phyloP scores from a whole-genome alignment of 2,888 invertebrate species.

The Ectemnius lituratus region DNA sequence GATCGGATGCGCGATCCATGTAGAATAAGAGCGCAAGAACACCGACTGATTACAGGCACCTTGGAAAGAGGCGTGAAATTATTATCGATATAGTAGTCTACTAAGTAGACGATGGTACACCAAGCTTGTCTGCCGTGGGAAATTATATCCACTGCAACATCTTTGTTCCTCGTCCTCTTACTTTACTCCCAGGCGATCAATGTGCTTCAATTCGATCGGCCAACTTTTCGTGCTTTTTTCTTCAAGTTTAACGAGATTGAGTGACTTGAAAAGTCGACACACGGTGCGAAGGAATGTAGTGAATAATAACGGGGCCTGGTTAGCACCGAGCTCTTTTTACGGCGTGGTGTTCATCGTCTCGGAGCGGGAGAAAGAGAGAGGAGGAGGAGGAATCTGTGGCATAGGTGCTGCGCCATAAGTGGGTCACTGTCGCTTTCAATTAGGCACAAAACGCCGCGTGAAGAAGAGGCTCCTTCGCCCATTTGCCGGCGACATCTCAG shows the following conservation, averaged over 20 bases:
- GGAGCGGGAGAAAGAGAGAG: background rate
- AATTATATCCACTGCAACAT: background rate
- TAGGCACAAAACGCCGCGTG: conserved; percentile 60
- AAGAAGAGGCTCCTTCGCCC: conserved; percentile 61
- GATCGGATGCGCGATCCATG: background rate
- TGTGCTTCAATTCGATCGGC: background rate
- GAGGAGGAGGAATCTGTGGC: conserved; percentile 52
- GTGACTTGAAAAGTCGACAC: conserved; percentile 7
- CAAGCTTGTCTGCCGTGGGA: background rate
- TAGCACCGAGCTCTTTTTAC: conserved; percentile 26
- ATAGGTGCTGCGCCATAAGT: conserved; percentile 61
- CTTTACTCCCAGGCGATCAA: background rate
- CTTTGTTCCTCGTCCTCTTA: background rate
- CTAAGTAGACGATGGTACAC: too few relatives aligned
- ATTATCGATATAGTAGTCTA: background rate
- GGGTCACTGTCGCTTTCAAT: conserved; percentile 70
- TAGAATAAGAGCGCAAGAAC: background rate
- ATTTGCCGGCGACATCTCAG: conserved; percentile 68
- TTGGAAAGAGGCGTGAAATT: background rate
- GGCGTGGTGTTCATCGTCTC: conserved; percentile 11
- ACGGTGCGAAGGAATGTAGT: conserved; percentile 2
- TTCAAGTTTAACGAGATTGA: conserved; percentile 2
- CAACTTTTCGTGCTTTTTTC: background rate
- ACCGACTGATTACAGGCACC: background rate
- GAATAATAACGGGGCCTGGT: conserved; percentile 28